These are phyloP conservation scores for Acholoe squamosa DNA, from an alignment of 2,888 invertebrate species.

Conservation along the genomic window DNA sequence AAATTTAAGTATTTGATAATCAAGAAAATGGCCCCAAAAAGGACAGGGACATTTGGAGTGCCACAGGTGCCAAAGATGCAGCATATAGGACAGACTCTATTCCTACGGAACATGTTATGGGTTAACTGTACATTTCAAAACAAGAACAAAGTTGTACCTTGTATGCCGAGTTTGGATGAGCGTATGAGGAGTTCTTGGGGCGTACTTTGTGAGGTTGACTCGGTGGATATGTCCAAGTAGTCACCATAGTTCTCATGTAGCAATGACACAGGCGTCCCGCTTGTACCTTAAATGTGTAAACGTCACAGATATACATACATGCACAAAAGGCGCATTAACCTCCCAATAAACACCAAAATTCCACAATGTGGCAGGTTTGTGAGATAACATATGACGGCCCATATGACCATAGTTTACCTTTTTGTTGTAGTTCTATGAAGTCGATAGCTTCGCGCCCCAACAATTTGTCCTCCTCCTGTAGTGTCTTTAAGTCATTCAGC, in stretches of 20 bases:
- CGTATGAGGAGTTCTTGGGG: conserved; percentile 80
- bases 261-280: conserved; percentile 47
- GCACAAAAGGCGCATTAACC: no score
- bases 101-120: no score
- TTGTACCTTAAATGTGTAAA: not conserved
- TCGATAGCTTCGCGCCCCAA: conserved; percentile 79
- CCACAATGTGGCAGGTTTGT: no score
- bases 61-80: no score
- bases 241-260: conserved; percentile 68
- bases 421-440: conserved; percentile 71
- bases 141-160: conserved; percentile 77
- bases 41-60: no score
- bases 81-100: no score
- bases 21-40: no score
- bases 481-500: conserved; percentile 9
- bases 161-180: conserved; percentile 80
- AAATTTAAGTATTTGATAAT: no score
- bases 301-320: no score
- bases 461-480: conserved; percentile 70
- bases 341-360: no score
- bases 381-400: no score
- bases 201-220: conserved; percentile 74
- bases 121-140: no score
- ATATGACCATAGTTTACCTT: conserved; percentile 64
- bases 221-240: conserved; percentile 67